phyloP scores from a whole-genome alignment of 2,888 invertebrate genomes.

The Oscheius sp. region DNA sequence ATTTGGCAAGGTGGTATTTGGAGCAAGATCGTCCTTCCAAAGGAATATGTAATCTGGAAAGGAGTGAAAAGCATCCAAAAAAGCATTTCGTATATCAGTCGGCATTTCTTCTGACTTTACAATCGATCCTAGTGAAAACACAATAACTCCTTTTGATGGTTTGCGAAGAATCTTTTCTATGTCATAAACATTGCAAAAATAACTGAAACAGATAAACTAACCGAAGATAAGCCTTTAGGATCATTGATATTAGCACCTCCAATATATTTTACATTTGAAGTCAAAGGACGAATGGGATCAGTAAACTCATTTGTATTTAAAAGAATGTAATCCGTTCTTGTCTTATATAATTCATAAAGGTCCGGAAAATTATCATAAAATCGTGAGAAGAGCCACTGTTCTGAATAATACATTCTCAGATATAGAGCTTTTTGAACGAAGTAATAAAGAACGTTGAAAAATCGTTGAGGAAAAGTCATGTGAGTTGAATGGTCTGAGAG shows the following conservation, averaged over 20 bases:
- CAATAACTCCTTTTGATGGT: slow-evolving; percentile 26
- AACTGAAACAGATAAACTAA: neutral
- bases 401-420: slow-evolving; percentile 11
- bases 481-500: slow-evolving; percentile 30
- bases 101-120: slow-evolving; percentile 38
- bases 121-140: slow-evolving; percentile 38
- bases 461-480: slow-evolving; percentile 30
- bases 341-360: slow-evolving; percentile 26
- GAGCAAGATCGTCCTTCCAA: slow-evolving; percentile 30
- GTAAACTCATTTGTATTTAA: slow-evolving; percentile 42
- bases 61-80: slow-evolving; percentile 33
- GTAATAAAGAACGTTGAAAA: slow-evolving; percentile 34
- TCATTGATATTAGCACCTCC: slow-evolving; percentile 32
- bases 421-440: slow-evolving; percentile 27
- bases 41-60: slow-evolving; percentile 39
- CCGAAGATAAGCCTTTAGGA: slow-evolving; percentile 17
- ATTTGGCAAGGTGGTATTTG: slow-evolving; percentile 30
- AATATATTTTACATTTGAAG: slow-evolving; percentile 29
- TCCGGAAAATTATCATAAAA: slow-evolving; percentile 9
- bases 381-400: slow-evolving; percentile 17
- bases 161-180: slow-evolving; percentile 20
- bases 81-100: slow-evolving; percentile 28
- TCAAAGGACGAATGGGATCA: slow-evolving; percentile 34
- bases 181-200: too few relatives aligned
- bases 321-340: slow-evolving; percentile 35